Conservation (phyloP, 2,888 invertebrate species). For the Halictus ligatus region DNA sequence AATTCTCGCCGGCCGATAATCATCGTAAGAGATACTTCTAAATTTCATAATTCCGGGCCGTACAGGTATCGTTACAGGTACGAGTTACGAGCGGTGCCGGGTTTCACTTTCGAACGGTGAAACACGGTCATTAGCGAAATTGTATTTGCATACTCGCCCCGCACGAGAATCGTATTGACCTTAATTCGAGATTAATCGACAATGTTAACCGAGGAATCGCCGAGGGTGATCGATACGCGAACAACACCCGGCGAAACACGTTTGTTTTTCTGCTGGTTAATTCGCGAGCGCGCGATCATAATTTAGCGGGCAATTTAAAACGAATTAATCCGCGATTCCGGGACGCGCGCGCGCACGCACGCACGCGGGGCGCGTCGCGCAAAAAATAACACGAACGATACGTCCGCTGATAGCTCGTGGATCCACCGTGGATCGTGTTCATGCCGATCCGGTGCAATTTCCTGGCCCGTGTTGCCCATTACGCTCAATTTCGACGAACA, state of each 20-base stretch:
- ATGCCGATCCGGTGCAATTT: slow-evolving; percentile 36
- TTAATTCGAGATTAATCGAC: background rate
- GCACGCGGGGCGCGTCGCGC: background rate
- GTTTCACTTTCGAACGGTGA: slow-evolving; percentile 17
- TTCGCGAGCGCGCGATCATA: background rate
- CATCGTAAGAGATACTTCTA: slow-evolving; percentile 25
- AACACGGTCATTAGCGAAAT: slow-evolving; percentile 1
- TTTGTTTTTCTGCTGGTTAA: background rate
- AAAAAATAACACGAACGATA: background rate
- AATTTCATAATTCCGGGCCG: slow-evolving; percentile 32
- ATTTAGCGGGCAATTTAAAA: slow-evolving; percentile 2
- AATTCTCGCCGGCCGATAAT: slow-evolving; percentile 53
- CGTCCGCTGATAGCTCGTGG: background rate
- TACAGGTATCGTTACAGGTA: slow-evolving; percentile 8
- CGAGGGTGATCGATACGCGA: slow-evolving; percentile 3
- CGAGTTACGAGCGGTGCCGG: slow-evolving; percentile 24
- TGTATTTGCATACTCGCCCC: slow-evolving; percentile 11
- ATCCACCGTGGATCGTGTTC: background rate
- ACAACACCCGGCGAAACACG: background rate
- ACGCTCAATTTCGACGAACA: slow-evolving; percentile 42
- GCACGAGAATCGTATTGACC: background rate
- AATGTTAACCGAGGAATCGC: slow-evolving; percentile 4
- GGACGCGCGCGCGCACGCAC: background rate
- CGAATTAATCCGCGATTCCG: slow-evolving; percentile 1
- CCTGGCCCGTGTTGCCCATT: slow-evolving; percentile 36